Base-by-base conservation (phyloP, 2,888 invertebrate species). In the Arrhopalites spinosus region DNA sequence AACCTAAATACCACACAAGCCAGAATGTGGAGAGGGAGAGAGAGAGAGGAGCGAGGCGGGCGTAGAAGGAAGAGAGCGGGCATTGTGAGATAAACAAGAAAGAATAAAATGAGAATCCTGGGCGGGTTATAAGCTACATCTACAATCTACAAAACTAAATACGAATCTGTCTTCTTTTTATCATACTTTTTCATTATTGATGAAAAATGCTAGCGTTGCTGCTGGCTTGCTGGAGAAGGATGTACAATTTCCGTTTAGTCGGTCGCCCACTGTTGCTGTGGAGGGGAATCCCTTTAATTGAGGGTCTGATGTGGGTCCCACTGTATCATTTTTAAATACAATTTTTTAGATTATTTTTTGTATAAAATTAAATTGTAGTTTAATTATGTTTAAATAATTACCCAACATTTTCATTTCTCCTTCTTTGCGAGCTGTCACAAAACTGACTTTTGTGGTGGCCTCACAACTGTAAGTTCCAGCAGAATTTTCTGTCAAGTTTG, bases 261-360 rank as follows among this genome's bases (percentile, higher is more conserved):
- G 30, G 20, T 71, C 71, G 3, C 56, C 71, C 13, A 30, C 36
- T 3, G 56, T 59, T 1, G 50, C 56, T 23, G 59, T 17, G 25
- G 71, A 43, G n/a, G 56, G 36, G 20, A 71, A 71, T 29, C 71
- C 71, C 20, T 29, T 59, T 1, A 71, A n/a, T 59, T 71, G 59
- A n/a, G 71, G 71, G 30, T 71, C 56, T 2, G 59, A 56, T 1
- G 27, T 13, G 23, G 59, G 71, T 30, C 71, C 71, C 20, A 30
- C 70, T 70, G 25, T n/a, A n/a, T n/a, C n/a, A 23, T 20, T 7
- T 2, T 13, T 3, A 13, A 17, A 68, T 20, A 20, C 11, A 68
- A 68, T 45, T 47, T n/a, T n/a, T 20, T 11, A n/a, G n/a, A n/a
- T n/a, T n/a, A n/a, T n/a, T n/a, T n/a, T n/a, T 13, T 17, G 27